These are phyloP conservation scores for Sinotaia quadrata DNA, from an alignment of 2,888 invertebrate species.

Conservation along the genomic window DNA sequence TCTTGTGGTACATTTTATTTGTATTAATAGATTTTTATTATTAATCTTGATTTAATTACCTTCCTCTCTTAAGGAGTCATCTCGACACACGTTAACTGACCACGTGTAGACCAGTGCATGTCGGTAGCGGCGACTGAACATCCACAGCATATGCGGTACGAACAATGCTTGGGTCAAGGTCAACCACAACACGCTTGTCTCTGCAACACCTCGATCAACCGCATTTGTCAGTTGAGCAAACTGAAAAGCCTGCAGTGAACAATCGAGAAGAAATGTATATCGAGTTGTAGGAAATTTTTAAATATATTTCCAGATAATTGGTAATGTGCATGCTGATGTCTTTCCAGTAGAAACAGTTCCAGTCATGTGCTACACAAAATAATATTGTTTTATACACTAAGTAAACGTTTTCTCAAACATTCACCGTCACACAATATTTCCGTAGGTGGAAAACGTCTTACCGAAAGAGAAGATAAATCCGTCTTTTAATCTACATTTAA, in stretches of 20 bases:
- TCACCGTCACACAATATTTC: too few relatives aligned
- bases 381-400: too few relatives aligned
- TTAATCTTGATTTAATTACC: constrained; percentile 37
- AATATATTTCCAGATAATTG: too few relatives aligned
- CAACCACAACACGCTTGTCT: constrained; percentile 54
- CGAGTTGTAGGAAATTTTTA: too few relatives aligned
- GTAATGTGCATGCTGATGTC: too few relatives aligned
- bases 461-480: too few relatives aligned
- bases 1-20: too few relatives aligned
- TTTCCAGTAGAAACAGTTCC: too few relatives aligned
- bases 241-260: constrained; percentile 52
- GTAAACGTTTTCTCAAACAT: too few relatives aligned
- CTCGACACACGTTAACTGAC: constrained; percentile 51
- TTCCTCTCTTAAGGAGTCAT: constrained; percentile 50
- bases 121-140: constrained; percentile 56
- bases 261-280: constrained; percentile 2
- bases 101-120: constrained; percentile 58
- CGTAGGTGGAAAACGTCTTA: too few relatives aligned
- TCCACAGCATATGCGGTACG: constrained; percentile 59
- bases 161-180: constrained; percentile 49
- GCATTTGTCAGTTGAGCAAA: constrained; percentile 50
- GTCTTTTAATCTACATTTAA: too few relatives aligned
- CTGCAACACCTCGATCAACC: constrained; percentile 40
- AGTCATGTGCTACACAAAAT: too few relatives aligned
- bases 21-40: neutral